These are phyloP conservation scores for Podargus strigoides DNA, from an alignment of 2,797 vertebrate species.

Conservation along the genomic window DNA sequence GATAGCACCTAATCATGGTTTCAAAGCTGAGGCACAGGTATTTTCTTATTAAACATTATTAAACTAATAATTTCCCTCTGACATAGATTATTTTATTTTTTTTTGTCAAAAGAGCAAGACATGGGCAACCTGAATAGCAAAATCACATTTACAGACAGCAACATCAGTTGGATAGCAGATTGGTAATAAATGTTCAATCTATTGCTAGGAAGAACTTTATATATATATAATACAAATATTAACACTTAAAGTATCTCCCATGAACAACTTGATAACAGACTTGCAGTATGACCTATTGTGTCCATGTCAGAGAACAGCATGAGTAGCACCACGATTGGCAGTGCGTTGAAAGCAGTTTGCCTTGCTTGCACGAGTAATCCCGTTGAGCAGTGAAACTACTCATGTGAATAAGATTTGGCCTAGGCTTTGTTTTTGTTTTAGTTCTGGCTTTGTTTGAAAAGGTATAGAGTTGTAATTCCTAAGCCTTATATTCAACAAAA, in stretches of 20 bases:
- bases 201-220: not conserved
- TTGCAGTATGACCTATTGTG: not conserved
- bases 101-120: not conserved
- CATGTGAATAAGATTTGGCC: slow-evolving; percentile 37
- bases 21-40: not conserved
- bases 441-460: slow-evolving; percentile 58
- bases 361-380: slow-evolving; percentile 18
- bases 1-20: not conserved
- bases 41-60: not conserved
- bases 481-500: not conserved
- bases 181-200: not conserved
- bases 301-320: not conserved
- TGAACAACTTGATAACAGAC: not conserved
- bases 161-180: not conserved
- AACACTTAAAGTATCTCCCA: not conserved
- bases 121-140: not conserved
- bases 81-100: not conserved
- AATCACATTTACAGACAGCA: fast-evolving
- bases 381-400: not conserved
- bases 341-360: not conserved
- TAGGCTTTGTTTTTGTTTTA: slow-evolving; percentile 37
- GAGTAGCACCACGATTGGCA: not conserved
- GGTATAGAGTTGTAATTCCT: slow-evolving; percentile 7
- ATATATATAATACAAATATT: fast-evolving
- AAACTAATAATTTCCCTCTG: not conserved